These are phyloP conservation scores for Acanthisitta chloris DNA, from an alignment of 2,113 vertebrate genomes.

Conservation along the genomic window DNA sequence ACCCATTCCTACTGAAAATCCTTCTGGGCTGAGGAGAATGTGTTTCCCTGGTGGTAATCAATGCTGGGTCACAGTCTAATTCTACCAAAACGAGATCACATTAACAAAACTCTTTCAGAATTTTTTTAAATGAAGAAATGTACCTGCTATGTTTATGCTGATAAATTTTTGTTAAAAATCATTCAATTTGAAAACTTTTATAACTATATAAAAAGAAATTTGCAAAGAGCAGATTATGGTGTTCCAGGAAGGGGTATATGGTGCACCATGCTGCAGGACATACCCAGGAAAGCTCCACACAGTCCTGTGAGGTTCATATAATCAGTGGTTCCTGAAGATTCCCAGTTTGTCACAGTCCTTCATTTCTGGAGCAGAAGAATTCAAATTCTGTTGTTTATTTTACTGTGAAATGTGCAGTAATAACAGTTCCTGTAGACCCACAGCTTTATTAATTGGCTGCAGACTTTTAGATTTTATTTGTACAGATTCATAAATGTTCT, in stretches of 20 bases:
- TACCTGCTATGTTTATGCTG: not conserved
- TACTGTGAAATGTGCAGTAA: not conserved
- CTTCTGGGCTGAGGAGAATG: not conserved
- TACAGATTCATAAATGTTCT: not conserved
- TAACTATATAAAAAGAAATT: not conserved
- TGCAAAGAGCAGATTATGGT: not conserved
- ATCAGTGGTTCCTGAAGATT: not conserved
- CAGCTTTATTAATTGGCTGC: not conserved
- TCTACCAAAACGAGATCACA: not conserved
- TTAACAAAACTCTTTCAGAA: not conserved
- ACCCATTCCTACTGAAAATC: conserved; percentile 33
- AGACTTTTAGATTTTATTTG: not conserved
- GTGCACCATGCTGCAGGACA: not conserved
- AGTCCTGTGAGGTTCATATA: not conserved
- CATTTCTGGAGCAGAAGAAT: not conserved
- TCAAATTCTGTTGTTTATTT: not conserved
- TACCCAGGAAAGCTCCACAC: not conserved
- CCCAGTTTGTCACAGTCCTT: not conserved
- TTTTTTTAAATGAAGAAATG: not conserved
- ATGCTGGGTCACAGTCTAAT: not conserved
- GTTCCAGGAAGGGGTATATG: not conserved
- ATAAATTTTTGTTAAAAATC: not conserved
- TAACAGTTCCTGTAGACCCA: not conserved
- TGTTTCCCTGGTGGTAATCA: not conserved
- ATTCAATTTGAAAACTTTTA: not conserved